Conservation (phyloP, 2,888 invertebrate genomes). For the Lordiphosa fenestrarum region DNA sequence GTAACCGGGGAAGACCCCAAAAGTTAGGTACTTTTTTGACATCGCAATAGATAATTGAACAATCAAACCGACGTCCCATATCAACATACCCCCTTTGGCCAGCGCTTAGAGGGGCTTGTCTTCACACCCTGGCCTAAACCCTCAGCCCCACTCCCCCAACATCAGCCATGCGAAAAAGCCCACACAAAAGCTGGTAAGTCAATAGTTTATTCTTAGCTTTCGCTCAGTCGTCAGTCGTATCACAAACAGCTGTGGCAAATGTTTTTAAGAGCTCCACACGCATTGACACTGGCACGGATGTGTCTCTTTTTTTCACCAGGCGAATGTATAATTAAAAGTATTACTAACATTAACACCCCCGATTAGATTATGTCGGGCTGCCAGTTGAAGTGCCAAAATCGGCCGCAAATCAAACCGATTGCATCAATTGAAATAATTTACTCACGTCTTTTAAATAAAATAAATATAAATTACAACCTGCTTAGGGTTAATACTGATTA, state of each 20-base stretch:
- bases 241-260: conserved; percentile 38
- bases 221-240: not conserved
- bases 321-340: not conserved
- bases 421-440: conserved; percentile 51
- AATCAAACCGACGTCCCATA: no score
- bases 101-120: no score
- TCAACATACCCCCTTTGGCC: no score
- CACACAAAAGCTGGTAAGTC: no score
- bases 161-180: no score
- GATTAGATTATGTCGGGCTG: conserved; percentile 30
- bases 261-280: conserved; percentile 7
- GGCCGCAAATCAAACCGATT: conserved; percentile 32
- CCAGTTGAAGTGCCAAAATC: conserved; percentile 25
- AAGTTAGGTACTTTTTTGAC: no score
- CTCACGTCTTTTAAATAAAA: conserved; percentile 61
- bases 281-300: not conserved
- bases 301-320: not conserved
- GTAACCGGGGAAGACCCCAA: no score
- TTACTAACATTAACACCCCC: conserved; percentile 24
- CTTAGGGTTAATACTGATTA: conserved; percentile 69
- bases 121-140: no score
- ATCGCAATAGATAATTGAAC: no score
- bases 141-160: no score
- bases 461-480: conserved; percentile 61
- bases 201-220: no score